Conservation (phyloP, 2,797 vertebrate genomes). For the Pteronotus mesoamericanus region DNA sequence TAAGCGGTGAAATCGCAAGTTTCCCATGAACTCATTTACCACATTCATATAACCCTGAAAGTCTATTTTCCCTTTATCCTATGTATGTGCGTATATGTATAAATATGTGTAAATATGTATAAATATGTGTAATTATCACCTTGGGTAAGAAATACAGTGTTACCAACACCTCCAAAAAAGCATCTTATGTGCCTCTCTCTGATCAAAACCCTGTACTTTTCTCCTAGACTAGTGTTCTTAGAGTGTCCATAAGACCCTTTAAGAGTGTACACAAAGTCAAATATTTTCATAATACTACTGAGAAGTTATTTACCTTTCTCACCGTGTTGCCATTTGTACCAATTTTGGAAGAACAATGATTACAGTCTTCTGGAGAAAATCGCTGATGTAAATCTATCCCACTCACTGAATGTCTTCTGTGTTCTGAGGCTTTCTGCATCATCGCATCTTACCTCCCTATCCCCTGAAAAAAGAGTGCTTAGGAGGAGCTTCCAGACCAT, state of each 20-base stretch:
- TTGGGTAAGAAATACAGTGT: neutral
- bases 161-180: neutral
- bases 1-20: neutral
- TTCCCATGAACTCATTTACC: neutral
- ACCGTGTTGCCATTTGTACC: neutral
- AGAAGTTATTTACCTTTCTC: neutral
- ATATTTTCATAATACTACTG: neutral
- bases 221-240: neutral
- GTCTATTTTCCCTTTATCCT: neutral
- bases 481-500: neutral
- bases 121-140: neutral
- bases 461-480: neutral
- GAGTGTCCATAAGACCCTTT: neutral
- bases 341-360: neutral
- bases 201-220: neutral
- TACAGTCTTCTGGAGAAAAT: neutral
- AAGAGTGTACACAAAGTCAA: neutral
- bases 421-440: neutral
- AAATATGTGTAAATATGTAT: neutral
- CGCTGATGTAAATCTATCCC: neutral
- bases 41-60: neutral
- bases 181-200: neutral
- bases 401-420: neutral
- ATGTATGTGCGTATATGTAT: neutral
- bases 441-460: neutral